Evolutionary conservation across 2,888 invertebrate species (phyloP).

Genomic region (Parnassius mnemosyne): DNA sequence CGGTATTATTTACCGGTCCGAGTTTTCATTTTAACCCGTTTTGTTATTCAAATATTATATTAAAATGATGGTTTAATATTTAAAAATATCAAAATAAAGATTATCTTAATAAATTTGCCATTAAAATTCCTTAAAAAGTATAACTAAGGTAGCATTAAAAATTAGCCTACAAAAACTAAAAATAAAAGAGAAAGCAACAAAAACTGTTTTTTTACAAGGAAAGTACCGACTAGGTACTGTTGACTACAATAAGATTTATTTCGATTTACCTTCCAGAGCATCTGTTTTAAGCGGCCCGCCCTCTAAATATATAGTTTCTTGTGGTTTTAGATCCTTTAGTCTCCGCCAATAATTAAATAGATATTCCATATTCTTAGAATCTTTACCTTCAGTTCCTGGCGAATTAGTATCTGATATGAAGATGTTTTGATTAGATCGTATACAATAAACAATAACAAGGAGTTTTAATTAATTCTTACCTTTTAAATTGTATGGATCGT

Average conservation of each 20-base stretch:
- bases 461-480: conserved; percentile 41
- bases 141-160: conserved; percentile 9
- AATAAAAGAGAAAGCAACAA: conserved; percentile 51
- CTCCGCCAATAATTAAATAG: conserved; percentile 68
- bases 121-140: background rate
- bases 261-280: conserved; percentile 60
- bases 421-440: conserved; percentile 2
- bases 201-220: conserved; percentile 36
- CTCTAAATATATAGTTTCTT: conserved; percentile 64
- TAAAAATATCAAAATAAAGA: background rate
- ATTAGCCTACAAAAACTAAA: conserved; percentile 29
- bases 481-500: conserved; percentile 57
- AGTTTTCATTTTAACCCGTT: conserved; percentile 23
- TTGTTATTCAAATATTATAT: conserved; percentile 8
- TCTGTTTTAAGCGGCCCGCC: conserved; percentile 68
- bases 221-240: background rate
- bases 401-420: conserved; percentile 36
- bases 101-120: background rate
- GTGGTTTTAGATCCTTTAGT: conserved; percentile 58
- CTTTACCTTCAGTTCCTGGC: conserved; percentile 41
- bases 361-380: conserved; percentile 68
- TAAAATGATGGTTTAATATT: conserved; percentile 7
- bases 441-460: background rate
- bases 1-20: conserved; percentile 44
- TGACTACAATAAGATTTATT: background rate